Evolutionary conservation across 2,113 vertebrate genomes (phyloP).

Genomic region (Chaetops frenatus): DNA sequence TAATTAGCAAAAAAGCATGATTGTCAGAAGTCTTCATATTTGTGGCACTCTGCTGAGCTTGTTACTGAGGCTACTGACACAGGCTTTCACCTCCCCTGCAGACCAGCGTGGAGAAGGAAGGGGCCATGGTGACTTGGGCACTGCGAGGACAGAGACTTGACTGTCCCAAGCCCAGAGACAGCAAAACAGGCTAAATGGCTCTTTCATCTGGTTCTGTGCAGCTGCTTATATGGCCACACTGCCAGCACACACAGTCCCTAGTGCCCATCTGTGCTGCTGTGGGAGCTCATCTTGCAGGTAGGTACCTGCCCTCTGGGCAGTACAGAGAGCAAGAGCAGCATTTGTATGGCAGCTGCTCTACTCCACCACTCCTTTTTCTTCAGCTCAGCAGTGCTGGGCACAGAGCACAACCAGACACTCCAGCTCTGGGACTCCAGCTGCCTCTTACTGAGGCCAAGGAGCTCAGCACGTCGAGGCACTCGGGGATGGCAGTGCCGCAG

Average conservation of each 20-base stretch:
- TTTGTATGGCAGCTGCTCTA: neutral
- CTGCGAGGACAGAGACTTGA: slow-evolving; percentile 21
- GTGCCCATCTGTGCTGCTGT: neutral
- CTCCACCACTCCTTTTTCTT: neutral
- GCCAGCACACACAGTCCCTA: neutral
- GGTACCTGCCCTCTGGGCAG: neutral
- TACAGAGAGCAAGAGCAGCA: neutral
- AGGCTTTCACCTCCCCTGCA: neutral
- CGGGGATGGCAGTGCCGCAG: neutral
- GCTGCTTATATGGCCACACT: neutral
- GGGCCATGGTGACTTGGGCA: neutral
- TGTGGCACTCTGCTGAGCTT: neutral
- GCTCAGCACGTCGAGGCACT: neutral
- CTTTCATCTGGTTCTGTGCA: slow-evolving; percentile 31
- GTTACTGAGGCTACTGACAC: neutral
- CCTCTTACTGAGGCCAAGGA: neutral
- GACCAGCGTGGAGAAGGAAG: neutral
- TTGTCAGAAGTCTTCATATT: neutral
- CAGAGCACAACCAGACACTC: neutral
- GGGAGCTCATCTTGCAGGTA: neutral
- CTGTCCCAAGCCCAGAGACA: slow-evolving; percentile 27
- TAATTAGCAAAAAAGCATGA: neutral
- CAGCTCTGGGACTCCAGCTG: neutral
- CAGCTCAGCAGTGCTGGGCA: neutral
- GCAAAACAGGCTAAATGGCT: slow-evolving; percentile 2